These are phyloP conservation scores for Epinotia brunnichana DNA, from an alignment of 2,888 invertebrate genomes.

Conservation along the genomic window DNA sequence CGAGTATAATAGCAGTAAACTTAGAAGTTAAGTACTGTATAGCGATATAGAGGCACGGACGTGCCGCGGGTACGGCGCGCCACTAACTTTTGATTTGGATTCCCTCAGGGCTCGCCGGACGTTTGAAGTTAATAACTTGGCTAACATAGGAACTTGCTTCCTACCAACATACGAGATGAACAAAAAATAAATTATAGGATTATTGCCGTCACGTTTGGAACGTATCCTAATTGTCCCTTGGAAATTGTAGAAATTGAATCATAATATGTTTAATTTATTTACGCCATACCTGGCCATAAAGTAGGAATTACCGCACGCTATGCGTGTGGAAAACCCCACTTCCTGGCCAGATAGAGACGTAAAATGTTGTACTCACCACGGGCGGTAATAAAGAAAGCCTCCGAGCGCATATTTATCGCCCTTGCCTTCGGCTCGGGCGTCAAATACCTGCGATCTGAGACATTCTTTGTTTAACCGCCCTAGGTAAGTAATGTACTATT, in stretches of 20 bases:
- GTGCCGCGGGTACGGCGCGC: conserved; percentile 42
- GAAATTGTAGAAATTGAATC: conserved; percentile 9
- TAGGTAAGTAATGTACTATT: too few species aligned
- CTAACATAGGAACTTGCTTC: conserved; percentile 41
- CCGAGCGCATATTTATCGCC: too few species aligned
- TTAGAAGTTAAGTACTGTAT: conserved; percentile 42
- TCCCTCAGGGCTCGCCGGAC: conserved; percentile 46
- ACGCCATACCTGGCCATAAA: too few species aligned
- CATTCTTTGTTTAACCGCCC: too few species aligned
- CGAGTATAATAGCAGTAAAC: conserved; percentile 42
- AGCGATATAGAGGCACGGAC: conserved; percentile 37
- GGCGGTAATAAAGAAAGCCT: too few species aligned
- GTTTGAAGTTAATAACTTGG: conserved; percentile 52
- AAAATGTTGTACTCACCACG: too few species aligned
- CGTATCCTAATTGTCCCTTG: conserved; percentile 24
- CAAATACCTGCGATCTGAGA: too few species aligned
- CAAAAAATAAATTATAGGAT: conserved; percentile 34
- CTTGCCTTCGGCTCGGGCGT: too few species aligned
- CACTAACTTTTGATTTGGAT: conserved; percentile 52
- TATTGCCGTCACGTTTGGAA: conserved; percentile 29
- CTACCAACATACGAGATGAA: conserved; percentile 35
- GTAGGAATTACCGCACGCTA: too few species aligned
- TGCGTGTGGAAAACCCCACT: too few species aligned
- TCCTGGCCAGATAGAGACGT: too few species aligned
- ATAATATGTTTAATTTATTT: too few species aligned